These are phyloP conservation scores for Papilio polyxenes DNA, from an alignment of 1,140 invertebrate genomes.

Conservation along the genomic window DNA sequence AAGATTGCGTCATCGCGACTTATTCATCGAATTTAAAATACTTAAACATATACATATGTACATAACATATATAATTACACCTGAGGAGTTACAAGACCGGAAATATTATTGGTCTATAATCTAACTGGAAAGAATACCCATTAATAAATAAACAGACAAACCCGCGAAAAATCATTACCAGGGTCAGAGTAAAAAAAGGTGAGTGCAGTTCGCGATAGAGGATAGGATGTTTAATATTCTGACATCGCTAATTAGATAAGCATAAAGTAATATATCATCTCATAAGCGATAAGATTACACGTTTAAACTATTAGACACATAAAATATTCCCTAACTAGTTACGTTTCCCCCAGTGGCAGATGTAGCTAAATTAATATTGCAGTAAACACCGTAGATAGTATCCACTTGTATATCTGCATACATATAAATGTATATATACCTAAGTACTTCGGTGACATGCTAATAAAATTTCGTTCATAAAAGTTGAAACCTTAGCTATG, in stretches of 20 bases:
- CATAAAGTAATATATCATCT: no score
- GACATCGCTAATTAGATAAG: no score
- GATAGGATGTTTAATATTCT: no score
- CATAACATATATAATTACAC: no score
- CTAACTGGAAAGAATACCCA: neutral
- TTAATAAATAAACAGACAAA: no score
- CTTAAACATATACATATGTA: neutral
- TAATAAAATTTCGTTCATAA: neutral
- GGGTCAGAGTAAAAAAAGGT: no score
- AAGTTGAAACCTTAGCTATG: constrained; percentile 2
- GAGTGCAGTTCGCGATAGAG: no score
- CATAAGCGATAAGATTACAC: no score
- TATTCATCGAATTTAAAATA: neutral
- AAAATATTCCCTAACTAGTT: neutral
- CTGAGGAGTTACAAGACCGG: neutral
- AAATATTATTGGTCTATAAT: neutral
- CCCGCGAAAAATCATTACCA: no score
- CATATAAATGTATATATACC: neutral
- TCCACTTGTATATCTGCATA: neutral
- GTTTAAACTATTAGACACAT: neutral
- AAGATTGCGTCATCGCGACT: neutral
- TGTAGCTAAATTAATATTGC: neutral
- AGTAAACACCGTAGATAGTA: neutral
- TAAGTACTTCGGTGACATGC: neutral
- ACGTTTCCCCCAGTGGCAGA: neutral